phyloP scores from a whole-genome alignment of 2,797 vertebrate species.

The Oryzias dopingdopingensis region DNA sequence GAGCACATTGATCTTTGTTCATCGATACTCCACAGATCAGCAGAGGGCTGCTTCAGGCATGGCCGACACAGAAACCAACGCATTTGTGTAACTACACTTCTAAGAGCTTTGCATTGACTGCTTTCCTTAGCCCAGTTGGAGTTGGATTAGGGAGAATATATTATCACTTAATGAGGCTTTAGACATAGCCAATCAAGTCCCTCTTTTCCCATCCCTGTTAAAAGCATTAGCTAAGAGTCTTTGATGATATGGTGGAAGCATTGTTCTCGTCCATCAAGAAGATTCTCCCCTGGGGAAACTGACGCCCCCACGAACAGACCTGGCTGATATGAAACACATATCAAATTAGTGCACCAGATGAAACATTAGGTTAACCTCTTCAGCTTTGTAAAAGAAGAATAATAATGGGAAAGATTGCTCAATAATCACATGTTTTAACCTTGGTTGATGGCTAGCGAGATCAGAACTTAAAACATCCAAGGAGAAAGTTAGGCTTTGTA shows the following conservation, averaged over 20 bases:
- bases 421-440: no score
- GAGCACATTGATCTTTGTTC: conserved; percentile 47
- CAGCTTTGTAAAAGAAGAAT: conserved; percentile 2
- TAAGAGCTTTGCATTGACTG: conserved; percentile 25
- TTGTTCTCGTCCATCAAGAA: conserved; percentile 19
- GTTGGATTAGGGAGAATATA: conserved; percentile 39
- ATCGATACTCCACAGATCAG: conserved; percentile 50
- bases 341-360: conserved; percentile 31
- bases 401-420: no score
- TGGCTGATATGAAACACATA: conserved; percentile 25
- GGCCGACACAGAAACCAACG: conserved; percentile 36
- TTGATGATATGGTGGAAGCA: conserved; percentile 32
- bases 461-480: no score
- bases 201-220: conserved; percentile 10
- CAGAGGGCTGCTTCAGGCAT: conserved; percentile 23
- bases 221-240: conserved; percentile 13
- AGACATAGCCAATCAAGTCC: conserved; percentile 34
- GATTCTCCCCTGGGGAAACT: conserved; percentile 32
- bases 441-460: no score
- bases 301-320: conserved; percentile 14
- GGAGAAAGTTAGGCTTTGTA: no score
- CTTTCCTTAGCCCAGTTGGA: conserved; percentile 36
- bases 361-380: conserved; percentile 38
- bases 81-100: conserved; percentile 39
- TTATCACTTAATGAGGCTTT: conserved; percentile 31